Percentiles rank a stretch among this genome's conserved stretches.
Conservation (phyloP, 2,888 invertebrate species). For the Sericinus montela region DNA sequence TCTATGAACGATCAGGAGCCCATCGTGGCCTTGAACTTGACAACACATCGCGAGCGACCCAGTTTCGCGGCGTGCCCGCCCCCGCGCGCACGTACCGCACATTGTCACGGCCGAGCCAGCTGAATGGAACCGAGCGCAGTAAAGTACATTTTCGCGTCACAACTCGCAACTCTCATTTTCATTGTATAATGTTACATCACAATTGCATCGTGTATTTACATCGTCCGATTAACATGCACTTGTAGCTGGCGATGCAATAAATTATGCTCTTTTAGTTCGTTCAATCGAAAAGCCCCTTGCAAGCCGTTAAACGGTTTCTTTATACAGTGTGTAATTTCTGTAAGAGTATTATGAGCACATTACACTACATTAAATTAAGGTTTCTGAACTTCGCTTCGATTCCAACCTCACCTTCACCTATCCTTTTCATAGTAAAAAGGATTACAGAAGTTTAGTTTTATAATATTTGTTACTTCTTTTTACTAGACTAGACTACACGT, state of each 20-base stretch:
- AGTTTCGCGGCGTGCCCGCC: slow-evolving; percentile 56
- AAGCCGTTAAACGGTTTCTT: background rate
- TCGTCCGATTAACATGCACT: slow-evolving; percentile 46
- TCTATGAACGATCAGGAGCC: slow-evolving; percentile 62
- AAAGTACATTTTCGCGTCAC: slow-evolving; percentile 56
- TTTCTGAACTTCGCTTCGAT: background rate
- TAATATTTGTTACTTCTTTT: too few relatives aligned
- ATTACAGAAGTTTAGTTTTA: too few relatives aligned
- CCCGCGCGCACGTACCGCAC: slow-evolving; percentile 50
- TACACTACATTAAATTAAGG: background rate
- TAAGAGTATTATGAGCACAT: background rate
- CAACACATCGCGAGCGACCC: slow-evolving; percentile 68
- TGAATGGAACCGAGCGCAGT: slow-evolving; percentile 58
- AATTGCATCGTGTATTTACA: slow-evolving; percentile 43
- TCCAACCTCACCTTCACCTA: too few relatives aligned
- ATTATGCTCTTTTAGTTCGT: background rate
- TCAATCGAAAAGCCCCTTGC: background rate
- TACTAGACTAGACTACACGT: too few relatives aligned
- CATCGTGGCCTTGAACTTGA: slow-evolving; percentile 76
- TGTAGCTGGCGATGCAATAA: slow-evolving; percentile 20
- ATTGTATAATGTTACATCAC: slow-evolving; percentile 56
- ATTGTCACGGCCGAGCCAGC: slow-evolving; percentile 59
- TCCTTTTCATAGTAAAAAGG: too few relatives aligned
- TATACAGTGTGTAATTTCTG: background rate
- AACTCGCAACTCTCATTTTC: slow-evolving; percentile 60